Base-by-base conservation (phyloP, 2,888 invertebrate genomes). In the Zootermopsis nevadensis region DNA sequence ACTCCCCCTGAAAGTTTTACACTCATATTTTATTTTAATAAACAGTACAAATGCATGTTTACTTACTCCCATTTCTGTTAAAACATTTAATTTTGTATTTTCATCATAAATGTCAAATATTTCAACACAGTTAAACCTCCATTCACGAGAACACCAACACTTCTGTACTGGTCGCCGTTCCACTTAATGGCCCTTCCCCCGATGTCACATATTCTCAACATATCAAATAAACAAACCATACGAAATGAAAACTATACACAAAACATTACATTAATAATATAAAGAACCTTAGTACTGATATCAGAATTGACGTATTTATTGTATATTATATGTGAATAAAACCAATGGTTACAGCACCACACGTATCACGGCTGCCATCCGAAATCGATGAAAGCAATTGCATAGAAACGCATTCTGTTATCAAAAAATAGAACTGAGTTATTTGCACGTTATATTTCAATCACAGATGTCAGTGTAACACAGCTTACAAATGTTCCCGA, bases 61-160 rank as follows among this genome's bases (percentile, higher is more conserved):
- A 79, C 79, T 79, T 79, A 79, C 79, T 79, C 79, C 79, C 79
- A 79, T 79, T 60, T 79, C 79, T 79, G 79, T 79, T 38, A 55
- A 76, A 48, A 79, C 79, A 66, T 66, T 38, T 66, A 79, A 66
- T 31, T 31, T 35, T 19, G 66, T 79, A 35, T 60, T 35, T 79
- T 66, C 79, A 79, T 79, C 60, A 66, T 38, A 79, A 79, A 79
- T 66, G 79, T 79, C 79, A 79, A 79, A 79, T n/a, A 35, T 66
- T 38, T 33, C 48, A 79, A 79, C 79, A 79, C 79, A n/a, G 22
- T 19, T 66, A 33, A 35, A 60, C 35, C 79, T 66, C 33, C 81
- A 82, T 76, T 60, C 82, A 55, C 82, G 55, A 72, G 27, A 74
- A 82, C 74, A 82, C 74, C 53, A 82, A 76, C 53, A 82, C 76